Base-by-base conservation (phyloP, 2,113 vertebrate genomes). In the Onychostruthus taczanowskii region DNA sequence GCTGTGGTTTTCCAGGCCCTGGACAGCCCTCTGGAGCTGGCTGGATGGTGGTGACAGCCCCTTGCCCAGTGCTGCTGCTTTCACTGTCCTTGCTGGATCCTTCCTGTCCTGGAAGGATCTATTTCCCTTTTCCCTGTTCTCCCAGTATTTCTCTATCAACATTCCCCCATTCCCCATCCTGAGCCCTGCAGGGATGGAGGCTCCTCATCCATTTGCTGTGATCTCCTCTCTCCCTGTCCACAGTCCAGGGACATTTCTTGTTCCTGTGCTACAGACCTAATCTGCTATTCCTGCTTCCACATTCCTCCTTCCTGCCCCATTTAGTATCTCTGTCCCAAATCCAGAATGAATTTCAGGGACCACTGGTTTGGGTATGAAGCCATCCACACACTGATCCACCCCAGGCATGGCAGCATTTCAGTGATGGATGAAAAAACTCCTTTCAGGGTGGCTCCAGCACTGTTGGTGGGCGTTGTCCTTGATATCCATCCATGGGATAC, bases 371-470 rank as follows among this genome's bases (percentile, higher is more conserved):
- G 18, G 5, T 63, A 8, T 0, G 6, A 19, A 64, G 21, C 20
- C 8, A 39, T 20, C 17, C 47, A 10, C 4, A 4, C 16, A 12
- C 13, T 37, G 63, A 61, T 39, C 59, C 10, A 3, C 14, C 6
- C 21, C 24, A 47, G 35, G 15, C 0, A 0, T 0, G 1, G 41
- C 19, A 53, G 22, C 27, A 43, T 76, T 56, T 84, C 43, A 61
- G 22, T 46, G 26, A 23, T 0, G 72, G 37, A 56, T n/a, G 41
- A 39, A 55, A 74, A 39, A 87, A 13, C 12, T 68, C 31, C 31
- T 53, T 87, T 30, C 24, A 53, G 58, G 44, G 28, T 49, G 41
- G 11, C 24, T 59, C 41, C 67, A 79, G 62, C 58, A 39, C 33
- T 56, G 1, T 4, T 61, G 30, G 58, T 68, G 53, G 19, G 8